These are phyloP conservation scores for Hecatera dysodea DNA, from an alignment of 2,888 invertebrate genomes.

Conservation along the genomic window DNA sequence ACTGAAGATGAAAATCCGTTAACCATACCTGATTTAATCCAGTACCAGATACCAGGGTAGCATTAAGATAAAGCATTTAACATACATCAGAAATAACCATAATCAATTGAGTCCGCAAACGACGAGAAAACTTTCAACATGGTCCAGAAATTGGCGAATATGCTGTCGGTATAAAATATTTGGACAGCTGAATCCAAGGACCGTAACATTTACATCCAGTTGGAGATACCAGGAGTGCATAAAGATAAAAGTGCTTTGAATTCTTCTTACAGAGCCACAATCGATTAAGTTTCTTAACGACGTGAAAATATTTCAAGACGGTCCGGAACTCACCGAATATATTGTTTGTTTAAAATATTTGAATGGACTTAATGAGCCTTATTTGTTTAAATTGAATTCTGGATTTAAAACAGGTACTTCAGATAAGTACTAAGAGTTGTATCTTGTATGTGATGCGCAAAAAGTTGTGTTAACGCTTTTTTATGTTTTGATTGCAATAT, in stretches of 20 bases:
- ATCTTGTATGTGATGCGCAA: neutral
- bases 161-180: constrained; percentile 22
- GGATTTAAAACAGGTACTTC: constrained; percentile 4
- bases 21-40: neutral
- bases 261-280: constrained; percentile 11
- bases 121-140: constrained; percentile 8
- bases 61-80: constrained; percentile 22
- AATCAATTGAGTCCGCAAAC: constrained; percentile 19
- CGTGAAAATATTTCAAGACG: constrained; percentile 15
- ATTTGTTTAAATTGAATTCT: constrained; percentile 27
- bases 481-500: neutral
- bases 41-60: neutral
- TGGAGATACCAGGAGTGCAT: constrained; percentile 28
- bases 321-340: constrained; percentile 23
- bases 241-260: constrained; percentile 30
- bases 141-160: neutral
- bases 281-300: constrained; percentile 43
- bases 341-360: constrained; percentile 44
- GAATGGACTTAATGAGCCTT: constrained; percentile 28
- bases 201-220: constrained; percentile 12
- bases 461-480: constrained; percentile 20
- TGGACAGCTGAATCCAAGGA: constrained; percentile 9
- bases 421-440: neutral
- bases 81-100: constrained; percentile 5
- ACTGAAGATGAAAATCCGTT: neutral